A percentile compares a stretch with the other conserved stretches of the same genome.
phyloP scores from a whole-genome alignment of 2,888 invertebrate genomes.

The Acrocyrtus sp. region DNA sequence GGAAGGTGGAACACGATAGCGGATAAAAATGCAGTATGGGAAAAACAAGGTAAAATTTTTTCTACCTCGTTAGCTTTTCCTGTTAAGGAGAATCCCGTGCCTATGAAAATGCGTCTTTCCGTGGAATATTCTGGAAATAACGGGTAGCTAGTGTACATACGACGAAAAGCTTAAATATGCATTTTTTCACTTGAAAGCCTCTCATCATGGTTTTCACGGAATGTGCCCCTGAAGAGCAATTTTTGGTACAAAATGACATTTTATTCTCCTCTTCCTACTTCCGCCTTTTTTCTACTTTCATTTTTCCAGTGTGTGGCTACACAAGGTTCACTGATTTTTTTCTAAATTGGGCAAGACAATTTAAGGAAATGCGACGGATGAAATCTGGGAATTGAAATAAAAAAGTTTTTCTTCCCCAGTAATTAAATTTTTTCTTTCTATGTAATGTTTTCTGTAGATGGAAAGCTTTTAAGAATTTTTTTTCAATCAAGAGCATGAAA shows the following conservation, averaged over 20 bases:
- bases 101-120: background rate
- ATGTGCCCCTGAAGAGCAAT: conserved; percentile 41
- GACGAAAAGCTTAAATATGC: background rate
- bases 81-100: background rate
- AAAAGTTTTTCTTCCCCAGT: background rate
- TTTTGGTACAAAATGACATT: conserved; percentile 35
- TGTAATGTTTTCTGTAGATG: too few species aligned
- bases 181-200: background rate
- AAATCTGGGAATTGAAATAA: background rate
- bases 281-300: background rate
- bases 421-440: background rate
- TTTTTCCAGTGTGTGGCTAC: too few species aligned
- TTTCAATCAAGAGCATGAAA: too few species aligned
- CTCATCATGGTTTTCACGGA: conserved; percentile 17
- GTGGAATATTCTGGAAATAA: too few species aligned
- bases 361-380: too few species aligned
- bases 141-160: too few species aligned
- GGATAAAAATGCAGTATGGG: background rate
- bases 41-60: conserved; percentile 15
- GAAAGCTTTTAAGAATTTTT: too few species aligned
- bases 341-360: too few species aligned
- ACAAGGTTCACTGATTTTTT: too few species aligned
- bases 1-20: too few species aligned
- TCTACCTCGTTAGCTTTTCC: conserved; percentile 15
- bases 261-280: background rate